phyloP scores from a whole-genome alignment of 2,797 vertebrate genomes.

The Staurois parvus region DNA sequence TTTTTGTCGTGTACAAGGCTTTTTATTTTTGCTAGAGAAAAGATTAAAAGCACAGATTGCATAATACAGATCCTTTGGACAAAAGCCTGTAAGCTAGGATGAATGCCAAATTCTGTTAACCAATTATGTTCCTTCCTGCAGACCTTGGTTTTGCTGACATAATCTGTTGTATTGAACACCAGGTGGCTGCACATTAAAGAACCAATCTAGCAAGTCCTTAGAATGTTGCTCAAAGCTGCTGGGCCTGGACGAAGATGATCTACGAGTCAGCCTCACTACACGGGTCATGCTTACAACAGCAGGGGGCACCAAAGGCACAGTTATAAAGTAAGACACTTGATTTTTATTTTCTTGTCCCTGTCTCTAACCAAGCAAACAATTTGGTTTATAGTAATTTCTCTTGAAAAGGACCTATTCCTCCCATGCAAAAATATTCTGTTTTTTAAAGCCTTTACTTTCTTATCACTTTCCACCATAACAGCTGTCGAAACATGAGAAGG shows the following conservation, averaged over 20 bases:
- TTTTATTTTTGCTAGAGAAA: slow-evolving; percentile 17
- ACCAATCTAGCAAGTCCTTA: slow-evolving; percentile 83
- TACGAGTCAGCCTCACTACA: slow-evolving; percentile 89
- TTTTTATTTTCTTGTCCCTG: neutral
- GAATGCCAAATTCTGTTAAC: slow-evolving; percentile 37
- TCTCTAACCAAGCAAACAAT: slow-evolving; percentile 14
- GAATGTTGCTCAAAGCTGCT: slow-evolving; percentile 88
- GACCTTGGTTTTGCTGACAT: slow-evolving; percentile 5
- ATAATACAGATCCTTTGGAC: neutral
- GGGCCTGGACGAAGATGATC: slow-evolving; percentile 90
- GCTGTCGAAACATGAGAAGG: slow-evolving; percentile 22
- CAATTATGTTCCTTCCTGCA: neutral
- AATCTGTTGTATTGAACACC: slow-evolving; percentile 34
- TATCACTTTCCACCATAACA: slow-evolving; percentile 45
- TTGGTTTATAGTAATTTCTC: slow-evolving; percentile 24
- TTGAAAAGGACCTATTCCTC: slow-evolving; percentile 24
- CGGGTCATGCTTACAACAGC: slow-evolving; percentile 96
- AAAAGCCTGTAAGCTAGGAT: slow-evolving; percentile 14
- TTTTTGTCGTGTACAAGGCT: slow-evolving; percentile 10
- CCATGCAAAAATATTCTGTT: slow-evolving; percentile 35
- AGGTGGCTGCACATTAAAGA: slow-evolving; percentile 92
- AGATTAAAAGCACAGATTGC: slow-evolving; percentile 21
- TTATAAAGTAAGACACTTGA: slow-evolving; percentile 87
- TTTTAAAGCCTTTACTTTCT: slow-evolving; percentile 34
- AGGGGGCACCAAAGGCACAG: slow-evolving; percentile 95